Base-by-base conservation (phyloP, 2,797 vertebrate species). In the Cyclopterus lumpus region DNA sequence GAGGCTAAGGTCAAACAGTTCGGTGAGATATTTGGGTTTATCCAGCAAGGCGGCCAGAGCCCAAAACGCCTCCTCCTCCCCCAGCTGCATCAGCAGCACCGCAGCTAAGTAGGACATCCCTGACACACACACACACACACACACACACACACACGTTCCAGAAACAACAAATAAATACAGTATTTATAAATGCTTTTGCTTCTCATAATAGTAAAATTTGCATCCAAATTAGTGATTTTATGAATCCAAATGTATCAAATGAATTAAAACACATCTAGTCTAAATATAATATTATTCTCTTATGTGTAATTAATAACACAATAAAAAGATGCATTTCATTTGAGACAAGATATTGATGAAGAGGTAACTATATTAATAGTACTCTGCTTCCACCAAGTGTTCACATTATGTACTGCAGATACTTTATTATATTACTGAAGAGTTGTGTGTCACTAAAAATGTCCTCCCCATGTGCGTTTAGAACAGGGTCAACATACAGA, bases 31-130 rank as follows among this genome's bases (percentile, higher is more conserved):
- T 82, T 92, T 94, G n/a, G 93, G 88, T 74, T 92, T 89, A 67
- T 94, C 93, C 64, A 95, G 75, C 67, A 94, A 82, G n/a, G 91
- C 90, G 3, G 92, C 88, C 63, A 95, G 80, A 71, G 93, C 93
- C 94, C 95, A 95, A 70, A 95, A 95, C 0, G 93, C 91, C 54
- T 96, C 94, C 68, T 95, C 94, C 63, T 95, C 94, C 34, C 79
- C 85, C 75, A 95, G 64, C 75, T 94, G 89, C 94, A 95, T 95
- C 78, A 96, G 89, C 71, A 96, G 80, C 72, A 95, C 93, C 0
- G 94, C 94, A 54, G 93, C 94, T 44, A 95, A 92, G 87, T 95
- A 94, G 51, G 94, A 94, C 93, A 95, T 95, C 46, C 93, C 94
- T 95, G 71, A 51, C 24, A 71, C 22, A 69, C 67, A 73, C 46